Conservation (phyloP, 1,140 invertebrate genomes). For the Ceratina japonica region DNA sequence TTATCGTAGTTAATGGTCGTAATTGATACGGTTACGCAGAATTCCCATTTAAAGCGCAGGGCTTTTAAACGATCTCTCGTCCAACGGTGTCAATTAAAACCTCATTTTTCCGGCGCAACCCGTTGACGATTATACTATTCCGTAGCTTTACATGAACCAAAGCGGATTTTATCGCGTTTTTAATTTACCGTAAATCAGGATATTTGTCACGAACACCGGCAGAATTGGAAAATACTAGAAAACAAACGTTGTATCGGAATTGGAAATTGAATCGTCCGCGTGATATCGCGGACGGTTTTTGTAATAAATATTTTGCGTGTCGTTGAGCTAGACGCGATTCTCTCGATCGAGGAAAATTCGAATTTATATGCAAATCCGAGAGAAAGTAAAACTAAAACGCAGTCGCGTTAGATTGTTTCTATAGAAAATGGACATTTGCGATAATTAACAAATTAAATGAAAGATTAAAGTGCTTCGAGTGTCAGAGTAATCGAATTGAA, state of each 20-base stretch:
- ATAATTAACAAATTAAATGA: neutral
- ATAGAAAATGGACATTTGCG: neutral
- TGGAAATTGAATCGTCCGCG: neutral
- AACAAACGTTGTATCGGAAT: neutral
- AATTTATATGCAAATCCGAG: conserved; percentile 18
- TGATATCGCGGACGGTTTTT: neutral
- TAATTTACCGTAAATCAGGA: neutral
- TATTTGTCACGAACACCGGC: neutral
- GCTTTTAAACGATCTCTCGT: neutral
- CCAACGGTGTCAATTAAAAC: neutral
- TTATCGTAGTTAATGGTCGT: conserved; percentile 2
- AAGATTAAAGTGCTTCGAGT: too few species aligned
- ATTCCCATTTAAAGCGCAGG: neutral
- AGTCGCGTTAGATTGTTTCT: neutral
- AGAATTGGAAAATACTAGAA: neutral
- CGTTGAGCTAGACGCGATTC: neutral
- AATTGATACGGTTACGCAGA: neutral
- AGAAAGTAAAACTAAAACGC: neutral
- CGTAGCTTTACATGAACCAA: neutral
- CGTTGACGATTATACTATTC: neutral
- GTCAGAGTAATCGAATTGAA: too few species aligned
- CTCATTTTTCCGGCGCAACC: neutral
- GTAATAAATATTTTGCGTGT: neutral
- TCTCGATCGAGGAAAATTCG: neutral
- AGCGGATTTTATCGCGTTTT: neutral